These are phyloP conservation scores for Zygaena filipendulae DNA, from an alignment of 2,888 invertebrate species.

Conservation along the genomic window DNA sequence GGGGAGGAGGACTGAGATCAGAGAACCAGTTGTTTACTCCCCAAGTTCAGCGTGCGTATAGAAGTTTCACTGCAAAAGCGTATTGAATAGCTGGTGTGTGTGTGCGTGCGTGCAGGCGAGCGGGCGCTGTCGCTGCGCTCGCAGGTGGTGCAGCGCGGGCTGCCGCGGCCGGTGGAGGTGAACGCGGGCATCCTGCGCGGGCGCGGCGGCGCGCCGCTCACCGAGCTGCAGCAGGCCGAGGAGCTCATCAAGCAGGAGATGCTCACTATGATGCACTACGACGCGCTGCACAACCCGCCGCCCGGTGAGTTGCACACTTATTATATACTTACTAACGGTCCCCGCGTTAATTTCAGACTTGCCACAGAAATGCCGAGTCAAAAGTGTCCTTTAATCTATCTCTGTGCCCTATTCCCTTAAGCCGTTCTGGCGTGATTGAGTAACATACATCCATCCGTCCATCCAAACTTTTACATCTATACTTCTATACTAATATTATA, in stretches of 20 bases:
- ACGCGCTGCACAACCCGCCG: constrained; percentile 82
- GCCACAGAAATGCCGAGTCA: background rate
- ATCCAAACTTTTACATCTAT: too few species aligned
- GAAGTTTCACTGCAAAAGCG: too few species aligned
- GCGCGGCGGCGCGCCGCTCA: constrained; percentile 79
- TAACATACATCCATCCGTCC: too few species aligned
- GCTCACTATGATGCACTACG: constrained; percentile 94
- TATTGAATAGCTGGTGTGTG: too few species aligned
- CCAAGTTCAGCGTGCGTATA: too few species aligned
- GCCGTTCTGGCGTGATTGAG: too few species aligned
- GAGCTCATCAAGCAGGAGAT: constrained; percentile 96
- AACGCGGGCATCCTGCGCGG: constrained; percentile 86
- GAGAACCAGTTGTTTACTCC: too few species aligned
- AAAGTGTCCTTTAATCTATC: background rate
- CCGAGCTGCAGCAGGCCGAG: constrained; percentile 93
- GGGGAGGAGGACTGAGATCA: too few species aligned
- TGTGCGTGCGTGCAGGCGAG: too few species aligned
- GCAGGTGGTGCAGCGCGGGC: constrained; percentile 84
- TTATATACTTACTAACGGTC: background rate
- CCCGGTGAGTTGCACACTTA: constrained; percentile 31
- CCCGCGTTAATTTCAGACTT: too few species aligned
- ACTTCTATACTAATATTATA: too few species aligned
- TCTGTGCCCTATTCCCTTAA: too few species aligned
- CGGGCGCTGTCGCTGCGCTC: constrained; percentile 74
- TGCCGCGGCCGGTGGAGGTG: constrained; percentile 88